Evolutionary conservation across 2,113 vertebrate species (phyloP).

Genomic region (Cheirogaleus medius): DNA sequence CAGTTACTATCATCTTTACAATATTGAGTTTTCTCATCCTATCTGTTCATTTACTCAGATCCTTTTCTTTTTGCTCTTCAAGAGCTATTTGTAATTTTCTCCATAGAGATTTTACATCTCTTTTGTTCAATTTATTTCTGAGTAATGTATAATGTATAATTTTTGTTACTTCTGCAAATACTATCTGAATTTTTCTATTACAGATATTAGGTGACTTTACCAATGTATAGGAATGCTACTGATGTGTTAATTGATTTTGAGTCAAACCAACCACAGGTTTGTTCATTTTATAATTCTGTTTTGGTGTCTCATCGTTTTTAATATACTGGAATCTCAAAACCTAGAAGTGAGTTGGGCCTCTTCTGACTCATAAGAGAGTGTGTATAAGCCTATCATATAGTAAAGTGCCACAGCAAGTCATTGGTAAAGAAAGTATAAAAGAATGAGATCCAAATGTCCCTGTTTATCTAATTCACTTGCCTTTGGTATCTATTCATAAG

Average conservation of each 20-base stretch:
- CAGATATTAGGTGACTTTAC: background rate
- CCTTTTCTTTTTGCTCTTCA: background rate
- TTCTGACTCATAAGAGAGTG: background rate
- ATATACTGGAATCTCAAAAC: background rate
- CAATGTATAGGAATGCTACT: background rate
- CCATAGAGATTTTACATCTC: background rate
- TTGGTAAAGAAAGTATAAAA: background rate
- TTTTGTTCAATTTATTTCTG: background rate
- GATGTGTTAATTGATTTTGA: background rate
- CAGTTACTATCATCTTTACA: background rate
- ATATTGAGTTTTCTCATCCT: background rate
- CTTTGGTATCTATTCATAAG: background rate
- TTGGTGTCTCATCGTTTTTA: background rate
- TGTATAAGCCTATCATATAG: background rate
- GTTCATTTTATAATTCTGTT: background rate
- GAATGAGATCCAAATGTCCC: background rate
- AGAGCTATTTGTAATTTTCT: background rate
- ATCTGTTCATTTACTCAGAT: background rate
- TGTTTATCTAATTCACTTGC: background rate
- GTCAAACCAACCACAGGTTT: background rate
- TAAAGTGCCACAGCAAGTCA: background rate
- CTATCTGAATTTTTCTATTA: background rate
- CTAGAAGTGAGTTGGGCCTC: background rate
- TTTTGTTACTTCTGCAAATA: background rate
- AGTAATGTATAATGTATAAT: background rate